Base-by-base conservation (phyloP, 2,797 vertebrate genomes). In the Pterois miles region DNA sequence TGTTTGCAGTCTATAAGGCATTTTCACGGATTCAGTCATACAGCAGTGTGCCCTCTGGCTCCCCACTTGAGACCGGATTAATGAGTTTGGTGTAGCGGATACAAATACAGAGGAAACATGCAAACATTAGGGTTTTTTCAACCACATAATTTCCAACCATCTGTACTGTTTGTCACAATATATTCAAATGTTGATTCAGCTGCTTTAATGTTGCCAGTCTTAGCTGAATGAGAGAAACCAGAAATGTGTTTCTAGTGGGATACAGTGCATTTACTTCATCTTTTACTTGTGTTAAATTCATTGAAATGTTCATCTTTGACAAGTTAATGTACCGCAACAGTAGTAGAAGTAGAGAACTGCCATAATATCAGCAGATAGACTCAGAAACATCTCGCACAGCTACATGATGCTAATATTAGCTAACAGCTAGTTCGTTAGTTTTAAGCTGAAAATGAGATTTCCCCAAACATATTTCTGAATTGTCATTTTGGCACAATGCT, bases 1-100 rank as follows among this genome's bases (percentile, higher is more conserved):
- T 38, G 18, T n/a, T 52, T 62, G 33, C 6, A 22, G 27, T 5
- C 25, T 27, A 13, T 12, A 31, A 23, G 46, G n/a, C 13, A 18
- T 22, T 65, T 65, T 50, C 27, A 18, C 58, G 63, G 7, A 56
- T 43, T 69, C 16, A 33, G 14, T 27, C n/a, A 31, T 56, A 12
- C n/a, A 9, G 9, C 3, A 46, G 43, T 46, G 3, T 48, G 16
- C 12, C 20, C 11, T 38, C 46, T 11, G 20, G 46, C 43, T 62
- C 22, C 10, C 46, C 10, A 16, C 50, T 63, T 63, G 33, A 79
- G 40, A 20, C 38, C 25, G 72, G 59, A 80, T 69, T n/a, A 70
- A 63, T 67, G 65, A 36, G 72, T 54, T 16, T 65, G 8, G 7
- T 58, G 10, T 46, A 34, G 18, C 8, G 16, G 48, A 75, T 50